phyloP scores from a whole-genome alignment of 2,797 vertebrate species.

The Melanitta fusca region DNA sequence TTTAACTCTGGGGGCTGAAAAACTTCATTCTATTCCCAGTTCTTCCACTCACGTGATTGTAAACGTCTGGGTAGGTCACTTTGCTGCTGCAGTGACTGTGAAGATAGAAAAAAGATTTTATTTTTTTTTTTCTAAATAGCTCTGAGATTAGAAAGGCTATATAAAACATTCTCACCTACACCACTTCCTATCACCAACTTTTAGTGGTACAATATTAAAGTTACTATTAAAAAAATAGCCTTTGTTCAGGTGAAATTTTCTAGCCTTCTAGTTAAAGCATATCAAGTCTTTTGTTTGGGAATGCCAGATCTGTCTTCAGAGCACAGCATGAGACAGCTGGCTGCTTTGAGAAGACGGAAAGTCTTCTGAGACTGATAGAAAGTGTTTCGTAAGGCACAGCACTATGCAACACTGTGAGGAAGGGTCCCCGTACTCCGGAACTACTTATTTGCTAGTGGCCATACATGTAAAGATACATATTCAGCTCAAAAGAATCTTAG shows the following conservation, averaged over 20 bases:
- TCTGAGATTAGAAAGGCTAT: background rate
- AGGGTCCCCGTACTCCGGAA: background rate
- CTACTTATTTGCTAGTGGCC: background rate
- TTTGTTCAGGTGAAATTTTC: background rate
- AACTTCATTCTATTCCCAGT: background rate
- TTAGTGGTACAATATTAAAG: background rate
- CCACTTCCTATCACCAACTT: background rate
- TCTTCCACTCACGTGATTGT: background rate
- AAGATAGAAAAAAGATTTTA: background rate
- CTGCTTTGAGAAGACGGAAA: background rate
- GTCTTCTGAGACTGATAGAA: background rate
- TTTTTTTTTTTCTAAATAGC: background rate
- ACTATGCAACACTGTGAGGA: background rate
- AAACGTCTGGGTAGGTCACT: background rate
- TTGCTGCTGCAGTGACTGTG: background rate
- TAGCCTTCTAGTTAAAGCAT: background rate
- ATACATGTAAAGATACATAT: background rate
- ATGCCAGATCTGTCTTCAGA: background rate
- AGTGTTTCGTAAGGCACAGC: background rate
- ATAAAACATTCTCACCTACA: background rate
- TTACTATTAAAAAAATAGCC: background rate
- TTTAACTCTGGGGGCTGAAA: background rate
- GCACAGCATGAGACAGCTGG: background rate
- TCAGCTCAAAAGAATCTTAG: background rate
- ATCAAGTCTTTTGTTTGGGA: background rate